Conservation (phyloP, 2,797 vertebrate species). For the Amblyraja radiata region DNA sequence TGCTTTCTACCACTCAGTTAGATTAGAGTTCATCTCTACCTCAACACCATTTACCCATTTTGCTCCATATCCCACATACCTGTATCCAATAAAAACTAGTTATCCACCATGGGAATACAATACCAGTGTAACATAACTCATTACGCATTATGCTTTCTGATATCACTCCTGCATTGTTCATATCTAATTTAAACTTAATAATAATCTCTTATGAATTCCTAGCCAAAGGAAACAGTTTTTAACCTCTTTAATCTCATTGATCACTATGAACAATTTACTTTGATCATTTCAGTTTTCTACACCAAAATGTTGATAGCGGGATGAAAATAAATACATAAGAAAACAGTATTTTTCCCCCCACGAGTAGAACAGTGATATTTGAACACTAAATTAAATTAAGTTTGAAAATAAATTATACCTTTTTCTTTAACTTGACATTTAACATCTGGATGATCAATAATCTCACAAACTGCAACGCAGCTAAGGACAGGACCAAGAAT, state of each 20-base stretch:
- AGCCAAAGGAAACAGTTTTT: not conserved
- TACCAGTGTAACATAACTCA: too few species aligned
- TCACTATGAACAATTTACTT: not conserved
- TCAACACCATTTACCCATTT: not conserved
- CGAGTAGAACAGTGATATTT: not conserved
- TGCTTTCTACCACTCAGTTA: not conserved
- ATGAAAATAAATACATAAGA: not conserved
- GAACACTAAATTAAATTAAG: not conserved
- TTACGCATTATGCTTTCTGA: not conserved
- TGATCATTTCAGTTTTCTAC: not conserved
- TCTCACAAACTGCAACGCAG: constrained; percentile 89
- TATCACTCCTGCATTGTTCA: not conserved
- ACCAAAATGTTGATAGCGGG: not conserved
- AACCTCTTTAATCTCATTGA: not conserved
- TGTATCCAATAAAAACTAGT: not conserved
- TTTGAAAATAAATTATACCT: constrained; percentile 56
- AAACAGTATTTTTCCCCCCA: not conserved
- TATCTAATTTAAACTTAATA: not conserved
- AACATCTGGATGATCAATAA: constrained; percentile 95
- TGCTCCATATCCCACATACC: not conserved
- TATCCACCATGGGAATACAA: not conserved
- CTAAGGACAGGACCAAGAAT: constrained; percentile 78
- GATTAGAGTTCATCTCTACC: not conserved
- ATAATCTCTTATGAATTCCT: not conserved
- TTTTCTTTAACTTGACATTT: constrained; percentile 93